Evolutionary conservation across 1,140 invertebrate species (phyloP), one percentile per base, ranked within the genome.

Genomic region (Apolygus lucorum): DNA sequence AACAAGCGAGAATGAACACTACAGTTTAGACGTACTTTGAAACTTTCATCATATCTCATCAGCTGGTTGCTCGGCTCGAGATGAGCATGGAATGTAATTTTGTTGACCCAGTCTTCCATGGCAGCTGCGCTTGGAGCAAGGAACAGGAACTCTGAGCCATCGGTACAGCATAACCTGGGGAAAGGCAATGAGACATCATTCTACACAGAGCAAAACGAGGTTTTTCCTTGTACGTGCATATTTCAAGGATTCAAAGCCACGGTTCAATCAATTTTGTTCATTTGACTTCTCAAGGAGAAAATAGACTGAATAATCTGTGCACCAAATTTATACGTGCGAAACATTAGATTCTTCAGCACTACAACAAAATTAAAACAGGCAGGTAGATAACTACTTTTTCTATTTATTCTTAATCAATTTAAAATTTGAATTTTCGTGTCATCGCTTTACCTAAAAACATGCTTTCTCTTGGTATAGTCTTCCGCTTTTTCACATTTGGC

Each of bases 381-480:
- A n/a, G n/a, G n/a, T n/a, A n/a, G n/a, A n/a, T n/a, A n/a, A n/a
- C n/a, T n/a, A n/a, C n/a, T n/a, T n/a, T n/a, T n/a, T n/a, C n/a
- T n/a, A n/a, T 62, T 11, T 11, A 62, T 22, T 62, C 8, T 11
- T 62, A 22, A 62, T 11, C 4, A 8, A n/a, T 49, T 49, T 11
- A 49, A n/a, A 49, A 49, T 11, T 49, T 11, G n/a, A 49, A n/a
- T 49, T 49, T 49, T 49, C 11, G n/a, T 49, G 42, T n/a, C n/a
- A n/a, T n/a, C n/a, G n/a, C n/a, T n/a, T n/a, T 74, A 81, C 79
- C 83, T 85, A 81, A 98, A 95, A 13, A 96, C 94, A 76, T 97
- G 85, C 78, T 96, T 96, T 77, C 92, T 90, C 78, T 98, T 98
- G 0, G 91, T 95, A 78, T 98, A 99, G 79, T 98, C 93, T 59